phyloP scores from a whole-genome alignment of 2,113 vertebrate species.

The Ibidorhyncha struthersii region DNA sequence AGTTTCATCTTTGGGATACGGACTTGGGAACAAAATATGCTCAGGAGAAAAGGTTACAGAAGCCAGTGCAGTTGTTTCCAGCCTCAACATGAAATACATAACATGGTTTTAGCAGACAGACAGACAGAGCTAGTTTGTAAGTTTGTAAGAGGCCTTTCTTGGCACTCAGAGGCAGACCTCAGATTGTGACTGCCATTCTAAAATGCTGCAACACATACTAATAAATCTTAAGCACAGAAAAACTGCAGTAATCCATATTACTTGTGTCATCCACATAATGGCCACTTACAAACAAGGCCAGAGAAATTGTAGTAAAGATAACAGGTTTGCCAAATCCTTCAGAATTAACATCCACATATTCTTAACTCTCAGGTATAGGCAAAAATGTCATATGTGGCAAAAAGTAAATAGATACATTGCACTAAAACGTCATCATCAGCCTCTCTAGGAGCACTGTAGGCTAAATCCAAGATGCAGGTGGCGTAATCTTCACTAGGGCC shows the following conservation, averaged over 20 bases:
- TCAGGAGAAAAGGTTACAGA: not conserved
- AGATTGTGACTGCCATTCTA: not conserved
- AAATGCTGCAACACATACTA: not conserved
- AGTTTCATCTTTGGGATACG: not conserved
- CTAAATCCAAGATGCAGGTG: not conserved
- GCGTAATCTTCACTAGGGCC: not conserved
- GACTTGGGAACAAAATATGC: not conserved
- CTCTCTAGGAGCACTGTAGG: not conserved
- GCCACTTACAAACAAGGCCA: not conserved
- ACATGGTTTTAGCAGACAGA: not conserved
- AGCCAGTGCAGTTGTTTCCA: not conserved
- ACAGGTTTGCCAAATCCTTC: not conserved
- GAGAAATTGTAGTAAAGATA: not conserved
- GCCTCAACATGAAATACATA: not conserved
- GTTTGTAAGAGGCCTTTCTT: not conserved
- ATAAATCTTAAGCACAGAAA: not conserved
- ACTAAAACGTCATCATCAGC: not conserved
- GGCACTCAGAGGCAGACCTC: not conserved
- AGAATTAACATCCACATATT: not conserved
- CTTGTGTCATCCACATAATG: not conserved
- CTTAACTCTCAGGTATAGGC: not conserved
- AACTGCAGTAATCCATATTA: not conserved
- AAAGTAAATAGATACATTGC: not conserved
- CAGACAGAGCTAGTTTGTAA: not conserved
- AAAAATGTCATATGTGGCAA: not conserved